Percentiles rank a stretch among this genome's conserved stretches.
Evolutionary conservation across 2,888 invertebrate species (phyloP).

Genomic region (Melinaea marsaeus): DNA sequence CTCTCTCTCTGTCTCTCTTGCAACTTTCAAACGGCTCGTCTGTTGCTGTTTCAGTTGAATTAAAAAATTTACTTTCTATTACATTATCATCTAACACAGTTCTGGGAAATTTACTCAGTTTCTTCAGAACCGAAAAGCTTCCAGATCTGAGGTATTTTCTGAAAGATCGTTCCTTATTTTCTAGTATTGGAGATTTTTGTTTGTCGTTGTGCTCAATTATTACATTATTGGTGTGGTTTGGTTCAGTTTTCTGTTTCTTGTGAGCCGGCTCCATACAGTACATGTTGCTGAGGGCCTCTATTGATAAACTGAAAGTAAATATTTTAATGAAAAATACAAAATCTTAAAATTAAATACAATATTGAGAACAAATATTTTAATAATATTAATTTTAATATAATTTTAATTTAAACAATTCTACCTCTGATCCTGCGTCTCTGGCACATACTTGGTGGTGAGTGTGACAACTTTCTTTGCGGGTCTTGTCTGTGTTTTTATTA

Average conservation of each 20-base stretch:
- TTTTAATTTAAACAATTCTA: slow-evolving; percentile 21
- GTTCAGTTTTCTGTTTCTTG: slow-evolving; percentile 54
- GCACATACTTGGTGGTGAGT: slow-evolving; percentile 58
- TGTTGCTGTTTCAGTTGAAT: slow-evolving; percentile 35
- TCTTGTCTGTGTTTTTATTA: slow-evolving; percentile 47
- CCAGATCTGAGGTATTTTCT: slow-evolving; percentile 52
- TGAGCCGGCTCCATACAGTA: slow-evolving; percentile 58
- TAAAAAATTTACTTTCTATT: slow-evolving; percentile 80
- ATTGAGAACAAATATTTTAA: no score
- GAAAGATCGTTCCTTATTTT: slow-evolving; percentile 62
- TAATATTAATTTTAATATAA: no score
- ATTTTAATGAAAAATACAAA: no score
- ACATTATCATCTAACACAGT: slow-evolving; percentile 63
- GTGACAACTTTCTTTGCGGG: slow-evolving; percentile 56
- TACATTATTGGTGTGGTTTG: slow-evolving; percentile 40
- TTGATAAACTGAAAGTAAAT: slow-evolving; percentile 60
- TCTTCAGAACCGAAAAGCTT: slow-evolving; percentile 57
- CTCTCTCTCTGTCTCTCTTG: slow-evolving; percentile 13
- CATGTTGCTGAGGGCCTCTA: slow-evolving; percentile 66
- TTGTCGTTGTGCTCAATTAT: slow-evolving; percentile 40
- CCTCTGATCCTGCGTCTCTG: slow-evolving; percentile 65
- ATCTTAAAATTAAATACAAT: no score
- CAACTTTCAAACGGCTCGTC: background rate
- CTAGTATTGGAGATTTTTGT: slow-evolving; percentile 65
- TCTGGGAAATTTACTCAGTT: slow-evolving; percentile 73